Evolutionary conservation across 2,113 vertebrate genomes (phyloP), one percentile per base, ranked within the genome.

Genomic region (Anhinga anhinga): DNA sequence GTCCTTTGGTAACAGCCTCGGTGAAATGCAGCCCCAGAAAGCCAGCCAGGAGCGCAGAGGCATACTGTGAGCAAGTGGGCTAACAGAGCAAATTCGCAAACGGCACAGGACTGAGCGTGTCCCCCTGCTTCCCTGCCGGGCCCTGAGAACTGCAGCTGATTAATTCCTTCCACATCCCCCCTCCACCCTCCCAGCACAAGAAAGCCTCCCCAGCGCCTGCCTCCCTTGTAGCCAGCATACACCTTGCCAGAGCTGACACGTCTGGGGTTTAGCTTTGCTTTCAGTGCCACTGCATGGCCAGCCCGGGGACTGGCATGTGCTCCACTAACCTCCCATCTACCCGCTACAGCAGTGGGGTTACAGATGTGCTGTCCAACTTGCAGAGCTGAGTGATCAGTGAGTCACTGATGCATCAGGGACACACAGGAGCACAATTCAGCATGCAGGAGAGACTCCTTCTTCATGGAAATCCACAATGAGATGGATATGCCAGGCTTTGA

Each of bases 261-360:
- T 13, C n/a, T 13, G 76, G 32, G 22, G 22, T 69, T 95, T 94
- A 92, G 86, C 93, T 82, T 86, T 69, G 96, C 93, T 80, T 94
- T 72, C 94, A 95, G 92, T 96, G 97, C 94, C 97, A 13, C 96
- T 93, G 91, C 95, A 85, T 95, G 95, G 94, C 88, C 88, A 50
- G 81, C 27, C 23, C 6, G 2, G 73, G 90, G 72, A 96, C 83
- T 78, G 88, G 80, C 80, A 40, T 55, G 86, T 14, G 45, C 65
- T 67, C 59, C 30, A 5, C 9, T 10, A 66, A 44, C 13, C 72
- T 45, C 0, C 1, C 45, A 19, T 12, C 45, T 66, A 62, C 74
- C 77, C 29, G 0, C n/a, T 1, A 3, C 59, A 52, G 79, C 38
- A 45, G 34, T 0, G 47, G 5, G 10, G 66, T 8, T 21, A 32